Conservation (phyloP, 2,888 invertebrate species). For the Carabus problematicus region DNA sequence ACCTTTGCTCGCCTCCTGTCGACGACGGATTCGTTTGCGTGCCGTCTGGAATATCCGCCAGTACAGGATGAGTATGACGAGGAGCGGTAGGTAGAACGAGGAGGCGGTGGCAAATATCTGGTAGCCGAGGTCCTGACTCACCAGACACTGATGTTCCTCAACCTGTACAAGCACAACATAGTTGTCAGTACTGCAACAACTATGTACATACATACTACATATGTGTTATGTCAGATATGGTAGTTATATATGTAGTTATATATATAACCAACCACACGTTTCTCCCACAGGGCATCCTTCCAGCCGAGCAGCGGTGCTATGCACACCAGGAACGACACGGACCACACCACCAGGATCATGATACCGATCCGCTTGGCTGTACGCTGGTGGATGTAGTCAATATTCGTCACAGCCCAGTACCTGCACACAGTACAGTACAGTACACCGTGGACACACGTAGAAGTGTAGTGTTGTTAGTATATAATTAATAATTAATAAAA, state of each 20-base stretch:
- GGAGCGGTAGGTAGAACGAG: constrained; percentile 89
- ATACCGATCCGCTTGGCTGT: constrained; percentile 77
- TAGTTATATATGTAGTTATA: background rate
- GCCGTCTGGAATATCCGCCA: constrained; percentile 92
- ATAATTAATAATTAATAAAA: too few species aligned
- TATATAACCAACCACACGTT: constrained; percentile 55
- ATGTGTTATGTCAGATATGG: background rate
- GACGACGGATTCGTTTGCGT: constrained; percentile 79
- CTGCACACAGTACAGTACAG: constrained; percentile 59
- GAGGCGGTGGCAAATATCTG: constrained; percentile 91
- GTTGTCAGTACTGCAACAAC: too few species aligned
- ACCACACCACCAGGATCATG: constrained; percentile 87
- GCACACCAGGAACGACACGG: constrained; percentile 82
- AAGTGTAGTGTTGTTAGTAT: constrained; percentile 22
- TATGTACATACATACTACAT: background rate
- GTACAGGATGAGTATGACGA: constrained; percentile 87
- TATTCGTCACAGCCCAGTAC: constrained; percentile 91
- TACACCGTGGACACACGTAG: constrained; percentile 28
- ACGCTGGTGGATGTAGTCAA: constrained; percentile 86
- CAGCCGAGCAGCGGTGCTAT: constrained; percentile 88
- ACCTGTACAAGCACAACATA: constrained; percentile 52
- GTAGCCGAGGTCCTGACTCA: constrained; percentile 84
- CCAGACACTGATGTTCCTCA: constrained; percentile 74
- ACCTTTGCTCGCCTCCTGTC: constrained; percentile 59
- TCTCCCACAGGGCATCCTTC: constrained; percentile 72